Conservation (phyloP, 1,140 invertebrate genomes). For the Neodiprion fabricii region DNA sequence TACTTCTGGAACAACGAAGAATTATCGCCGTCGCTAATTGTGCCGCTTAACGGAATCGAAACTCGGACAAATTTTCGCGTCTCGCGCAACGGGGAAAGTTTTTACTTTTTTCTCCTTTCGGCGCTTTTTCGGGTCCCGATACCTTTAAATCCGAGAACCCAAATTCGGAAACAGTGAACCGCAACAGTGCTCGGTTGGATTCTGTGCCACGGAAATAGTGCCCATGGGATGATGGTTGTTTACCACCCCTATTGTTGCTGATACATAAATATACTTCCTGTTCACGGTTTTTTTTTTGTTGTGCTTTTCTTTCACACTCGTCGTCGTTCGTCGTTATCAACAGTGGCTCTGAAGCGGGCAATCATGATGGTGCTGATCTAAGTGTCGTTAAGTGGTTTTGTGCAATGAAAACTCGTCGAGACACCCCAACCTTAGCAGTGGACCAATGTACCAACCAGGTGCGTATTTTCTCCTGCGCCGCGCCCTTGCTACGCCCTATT, state of each 20-base stretch:
- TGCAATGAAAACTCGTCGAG: constrained; percentile 53
- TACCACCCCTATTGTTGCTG: background rate
- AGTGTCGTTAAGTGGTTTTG: constrained; percentile 49
- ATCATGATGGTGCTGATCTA: constrained; percentile 44
- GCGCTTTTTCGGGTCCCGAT: too few relatives aligned
- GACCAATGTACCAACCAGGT: constrained; percentile 61
- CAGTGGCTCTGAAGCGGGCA: background rate
- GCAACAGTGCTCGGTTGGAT: too few relatives aligned
- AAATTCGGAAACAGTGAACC: too few relatives aligned
- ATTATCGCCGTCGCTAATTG: too few relatives aligned
- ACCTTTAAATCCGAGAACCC: too few relatives aligned
- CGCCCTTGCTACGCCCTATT: background rate
- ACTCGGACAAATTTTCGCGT: too few relatives aligned
- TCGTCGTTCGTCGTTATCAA: background rate
- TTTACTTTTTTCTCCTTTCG: too few relatives aligned
- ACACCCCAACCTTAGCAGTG: constrained; percentile 37
- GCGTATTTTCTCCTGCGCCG: constrained; percentile 25
- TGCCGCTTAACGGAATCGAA: too few relatives aligned
- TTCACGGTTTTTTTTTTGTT: background rate
- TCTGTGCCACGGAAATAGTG: background rate
- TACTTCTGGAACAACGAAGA: too few relatives aligned
- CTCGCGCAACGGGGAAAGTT: too few relatives aligned
- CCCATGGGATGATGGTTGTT: background rate
- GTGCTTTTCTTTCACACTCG: background rate
- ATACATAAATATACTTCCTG: background rate